Conservation (phyloP, 2,888 invertebrate species). For the Drosophila peninsularis region DNA sequence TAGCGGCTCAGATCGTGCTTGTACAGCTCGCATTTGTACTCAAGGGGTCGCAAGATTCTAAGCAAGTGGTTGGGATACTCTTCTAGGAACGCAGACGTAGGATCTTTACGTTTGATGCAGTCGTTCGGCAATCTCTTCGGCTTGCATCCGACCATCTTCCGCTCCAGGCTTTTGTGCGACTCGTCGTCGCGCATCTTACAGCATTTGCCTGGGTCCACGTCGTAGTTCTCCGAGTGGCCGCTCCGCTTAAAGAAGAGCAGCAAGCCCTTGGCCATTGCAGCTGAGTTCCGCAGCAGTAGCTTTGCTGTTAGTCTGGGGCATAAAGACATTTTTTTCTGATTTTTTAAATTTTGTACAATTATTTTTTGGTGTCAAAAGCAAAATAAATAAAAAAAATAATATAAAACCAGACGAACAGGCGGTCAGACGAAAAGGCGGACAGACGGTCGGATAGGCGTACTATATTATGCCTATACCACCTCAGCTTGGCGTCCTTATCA, state of each 20-base stretch:
- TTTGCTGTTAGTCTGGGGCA: not conserved
- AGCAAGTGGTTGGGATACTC: constrained; percentile 34
- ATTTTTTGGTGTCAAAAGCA: constrained; percentile 1
- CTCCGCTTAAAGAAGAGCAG: not conserved
- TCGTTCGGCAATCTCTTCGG: not conserved
- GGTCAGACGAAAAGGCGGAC: not conserved
- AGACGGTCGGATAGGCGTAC: no score
- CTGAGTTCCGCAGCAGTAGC: not conserved
- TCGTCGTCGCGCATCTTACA: constrained; percentile 18
- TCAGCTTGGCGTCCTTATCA: no score
- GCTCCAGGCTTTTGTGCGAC: not conserved
- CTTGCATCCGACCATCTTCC: not conserved
- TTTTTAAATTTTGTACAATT: constrained; percentile 4
- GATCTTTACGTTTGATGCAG: not conserved
- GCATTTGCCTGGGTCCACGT: constrained; percentile 26
- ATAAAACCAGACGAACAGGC: no score
- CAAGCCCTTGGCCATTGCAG: not conserved
- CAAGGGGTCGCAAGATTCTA: constrained; percentile 10
- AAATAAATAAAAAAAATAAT: no score
- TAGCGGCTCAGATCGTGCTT: constrained; percentile 37
- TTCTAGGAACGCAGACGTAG: fast-evolving
- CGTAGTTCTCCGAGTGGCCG: constrained; percentile 45
- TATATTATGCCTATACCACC: no score
- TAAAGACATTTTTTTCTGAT: constrained; percentile 13
- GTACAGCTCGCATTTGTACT: constrained; percentile 20